Percentiles rank a stretch among this genome's conserved stretches.
These are phyloP conservation scores for Antechinus stuartii DNA, from an alignment of 2,113 vertebrate species.

Conservation along the genomic window DNA sequence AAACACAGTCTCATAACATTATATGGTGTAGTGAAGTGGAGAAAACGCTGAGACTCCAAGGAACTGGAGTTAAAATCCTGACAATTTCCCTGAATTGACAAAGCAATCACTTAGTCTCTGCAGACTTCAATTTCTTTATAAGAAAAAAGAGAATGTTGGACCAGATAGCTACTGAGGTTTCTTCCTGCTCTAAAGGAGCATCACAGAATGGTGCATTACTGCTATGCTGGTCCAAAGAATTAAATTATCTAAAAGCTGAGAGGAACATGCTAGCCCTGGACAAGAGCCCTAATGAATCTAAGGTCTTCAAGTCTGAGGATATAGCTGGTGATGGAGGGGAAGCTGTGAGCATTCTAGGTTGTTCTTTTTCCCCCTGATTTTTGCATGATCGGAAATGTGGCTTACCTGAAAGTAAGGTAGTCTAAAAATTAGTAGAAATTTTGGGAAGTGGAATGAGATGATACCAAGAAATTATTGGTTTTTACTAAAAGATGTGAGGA, in stretches of 20 bases:
- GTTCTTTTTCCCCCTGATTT: neutral
- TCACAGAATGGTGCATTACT: neutral
- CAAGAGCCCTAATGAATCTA: neutral
- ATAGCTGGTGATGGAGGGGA: neutral
- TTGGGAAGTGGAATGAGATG: neutral
- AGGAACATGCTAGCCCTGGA: neutral
- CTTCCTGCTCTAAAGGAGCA: neutral
- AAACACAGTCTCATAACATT: neutral
- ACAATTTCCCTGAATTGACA: neutral
- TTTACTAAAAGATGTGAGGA: neutral
- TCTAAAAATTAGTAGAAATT: neutral
- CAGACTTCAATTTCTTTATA: neutral
- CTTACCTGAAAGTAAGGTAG: neutral
- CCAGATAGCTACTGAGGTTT: neutral
- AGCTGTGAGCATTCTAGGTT: neutral
- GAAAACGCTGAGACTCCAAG: neutral
- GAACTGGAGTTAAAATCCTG: neutral
- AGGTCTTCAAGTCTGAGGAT: neutral
- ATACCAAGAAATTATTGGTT: neutral
- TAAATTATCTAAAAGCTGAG: neutral
- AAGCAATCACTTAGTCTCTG: neutral
- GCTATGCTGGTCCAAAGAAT: neutral
- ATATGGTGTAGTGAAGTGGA: neutral
- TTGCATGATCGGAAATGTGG: neutral
- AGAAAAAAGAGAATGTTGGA: neutral